Evolutionary conservation across 2,888 invertebrate species (phyloP).

Genomic region (Brenthis ino): DNA sequence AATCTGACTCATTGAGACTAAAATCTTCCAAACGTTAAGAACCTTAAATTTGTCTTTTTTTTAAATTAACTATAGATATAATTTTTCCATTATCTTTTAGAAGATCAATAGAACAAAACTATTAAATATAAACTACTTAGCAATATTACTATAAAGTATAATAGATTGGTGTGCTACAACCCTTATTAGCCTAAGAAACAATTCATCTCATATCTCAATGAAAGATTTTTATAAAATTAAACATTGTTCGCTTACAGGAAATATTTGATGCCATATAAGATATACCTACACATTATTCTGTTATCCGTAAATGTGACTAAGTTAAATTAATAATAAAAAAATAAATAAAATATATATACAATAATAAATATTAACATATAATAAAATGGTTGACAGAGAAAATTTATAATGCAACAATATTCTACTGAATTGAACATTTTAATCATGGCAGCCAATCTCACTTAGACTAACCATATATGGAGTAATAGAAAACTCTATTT

Average conservation of each 20-base stretch:
- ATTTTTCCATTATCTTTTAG: too few relatives aligned
- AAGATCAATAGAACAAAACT: neutral
- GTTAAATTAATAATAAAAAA: neutral
- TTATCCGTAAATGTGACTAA: conserved; percentile 9
- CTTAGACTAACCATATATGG: too few relatives aligned
- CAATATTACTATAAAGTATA: neutral
- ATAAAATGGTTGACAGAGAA: neutral
- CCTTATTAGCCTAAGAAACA: neutral
- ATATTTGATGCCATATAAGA: neutral
- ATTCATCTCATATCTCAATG: neutral
- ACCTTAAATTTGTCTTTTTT: too few relatives aligned
- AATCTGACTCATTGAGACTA: neutral
- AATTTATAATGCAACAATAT: too few relatives aligned
- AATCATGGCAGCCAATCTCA: too few relatives aligned
- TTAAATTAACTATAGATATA: too few relatives aligned
- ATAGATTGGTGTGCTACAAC: conserved; percentile 8
- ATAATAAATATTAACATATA: neutral
- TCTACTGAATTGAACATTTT: too few relatives aligned
- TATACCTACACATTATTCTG: conserved; percentile 7
- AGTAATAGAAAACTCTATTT: too few relatives aligned
- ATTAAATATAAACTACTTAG: neutral
- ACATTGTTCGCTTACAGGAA: neutral
- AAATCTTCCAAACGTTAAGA: too few relatives aligned
- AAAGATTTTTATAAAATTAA: conserved; percentile 3
- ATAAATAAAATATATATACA: neutral